phyloP scores from a whole-genome alignment of 2,888 invertebrate genomes.

The Drosophila paranaensis region DNA sequence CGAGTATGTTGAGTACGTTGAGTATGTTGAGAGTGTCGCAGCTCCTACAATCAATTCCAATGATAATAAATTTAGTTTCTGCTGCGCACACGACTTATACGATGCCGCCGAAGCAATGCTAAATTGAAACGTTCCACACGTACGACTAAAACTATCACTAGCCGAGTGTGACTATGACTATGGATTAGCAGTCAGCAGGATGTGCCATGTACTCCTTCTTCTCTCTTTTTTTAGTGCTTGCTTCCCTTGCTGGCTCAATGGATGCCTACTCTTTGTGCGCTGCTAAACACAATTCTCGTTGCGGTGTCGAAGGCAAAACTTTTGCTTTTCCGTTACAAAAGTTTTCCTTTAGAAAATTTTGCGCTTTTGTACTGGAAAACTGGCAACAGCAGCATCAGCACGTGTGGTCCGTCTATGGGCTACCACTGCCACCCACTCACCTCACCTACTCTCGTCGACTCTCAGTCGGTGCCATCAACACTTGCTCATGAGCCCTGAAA shows the following conservation, averaged over 20 bases:
- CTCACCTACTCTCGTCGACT: constrained; percentile 27
- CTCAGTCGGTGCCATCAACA: constrained; percentile 56
- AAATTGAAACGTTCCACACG: constrained; percentile 80
- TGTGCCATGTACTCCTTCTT: constrained; percentile 48
- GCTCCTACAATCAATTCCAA: constrained; percentile 74
- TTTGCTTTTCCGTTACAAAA: constrained; percentile 79
- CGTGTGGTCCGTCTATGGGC: constrained; percentile 54
- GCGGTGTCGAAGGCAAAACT: constrained; percentile 76
- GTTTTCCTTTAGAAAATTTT: constrained; percentile 79
- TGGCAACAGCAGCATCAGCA: constrained; percentile 52
- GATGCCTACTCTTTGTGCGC: constrained; percentile 34
- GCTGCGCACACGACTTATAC: constrained; percentile 59
- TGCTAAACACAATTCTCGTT: constrained; percentile 77
- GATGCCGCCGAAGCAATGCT: constrained; percentile 33
- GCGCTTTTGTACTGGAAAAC: constrained; percentile 71
- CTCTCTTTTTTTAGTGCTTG: neutral
- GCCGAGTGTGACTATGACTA: constrained; percentile 75
- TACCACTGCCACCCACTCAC: constrained; percentile 10
- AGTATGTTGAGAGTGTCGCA: constrained; percentile 3
- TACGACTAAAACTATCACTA: constrained; percentile 79
- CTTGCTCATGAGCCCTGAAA: constrained; percentile 75
- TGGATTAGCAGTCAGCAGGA: constrained; percentile 73
- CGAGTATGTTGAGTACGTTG: neutral
- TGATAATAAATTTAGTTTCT: constrained; percentile 79
- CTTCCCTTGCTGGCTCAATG: neutral